phyloP scores from a whole-genome alignment of 2,797 vertebrate species.

The Manis javanica region DNA sequence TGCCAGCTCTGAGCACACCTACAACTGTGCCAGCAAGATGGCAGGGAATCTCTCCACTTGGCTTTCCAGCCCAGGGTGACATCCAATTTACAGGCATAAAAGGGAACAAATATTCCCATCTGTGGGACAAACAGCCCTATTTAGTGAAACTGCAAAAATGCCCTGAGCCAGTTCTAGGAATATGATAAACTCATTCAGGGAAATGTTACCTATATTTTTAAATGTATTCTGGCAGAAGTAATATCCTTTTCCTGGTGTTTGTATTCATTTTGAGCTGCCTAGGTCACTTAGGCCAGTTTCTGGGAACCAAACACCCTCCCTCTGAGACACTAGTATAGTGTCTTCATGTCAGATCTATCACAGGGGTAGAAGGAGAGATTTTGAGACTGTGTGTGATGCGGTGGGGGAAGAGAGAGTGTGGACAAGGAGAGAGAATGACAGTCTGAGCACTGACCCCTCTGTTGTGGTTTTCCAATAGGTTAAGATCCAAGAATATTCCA shows the following conservation, averaged over 20 bases:
- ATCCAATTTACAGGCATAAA: background rate
- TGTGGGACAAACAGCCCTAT: background rate
- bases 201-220: background rate
- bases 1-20: background rate
- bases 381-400: background rate
- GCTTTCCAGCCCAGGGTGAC: conserved; percentile 2
- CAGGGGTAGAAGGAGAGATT: background rate
- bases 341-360: background rate
- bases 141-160: background rate
- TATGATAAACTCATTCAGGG: background rate
- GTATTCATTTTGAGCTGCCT: background rate
- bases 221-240: background rate
- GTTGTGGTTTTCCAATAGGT: background rate
- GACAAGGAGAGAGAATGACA: background rate
- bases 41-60: background rate
- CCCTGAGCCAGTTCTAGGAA: background rate
- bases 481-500: background rate
- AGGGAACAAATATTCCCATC: background rate
- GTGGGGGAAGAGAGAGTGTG: background rate
- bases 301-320: background rate
- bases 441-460: background rate
- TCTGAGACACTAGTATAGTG: background rate
- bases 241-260: background rate
- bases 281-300: background rate
- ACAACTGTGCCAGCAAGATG: background rate